phyloP scores from a whole-genome alignment of 2,113 vertebrate genomes.

The Lichenostomus cassidix region DNA sequence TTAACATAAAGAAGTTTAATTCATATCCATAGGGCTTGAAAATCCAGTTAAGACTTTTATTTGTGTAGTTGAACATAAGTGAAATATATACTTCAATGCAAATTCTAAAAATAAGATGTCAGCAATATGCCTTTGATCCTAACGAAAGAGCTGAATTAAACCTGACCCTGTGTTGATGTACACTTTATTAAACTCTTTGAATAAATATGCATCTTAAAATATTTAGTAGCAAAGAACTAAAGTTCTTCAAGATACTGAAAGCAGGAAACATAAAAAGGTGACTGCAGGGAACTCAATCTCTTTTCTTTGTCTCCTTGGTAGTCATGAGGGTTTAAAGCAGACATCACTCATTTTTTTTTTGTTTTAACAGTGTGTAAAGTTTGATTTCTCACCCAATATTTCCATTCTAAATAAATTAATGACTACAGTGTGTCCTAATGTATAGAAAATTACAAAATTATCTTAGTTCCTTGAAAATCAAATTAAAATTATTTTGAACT shows the following conservation, averaged over 20 bases:
- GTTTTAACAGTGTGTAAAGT: not conserved
- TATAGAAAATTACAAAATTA: not conserved
- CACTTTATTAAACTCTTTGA: not conserved
- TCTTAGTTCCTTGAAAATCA: not conserved
- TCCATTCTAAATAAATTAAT: not conserved
- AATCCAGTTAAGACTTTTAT: not conserved
- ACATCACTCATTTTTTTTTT: not conserved
- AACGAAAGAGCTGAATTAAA: not conserved
- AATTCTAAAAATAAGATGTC: not conserved
- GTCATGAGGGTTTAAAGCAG: rapidly evolving
- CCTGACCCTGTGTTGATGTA: not conserved
- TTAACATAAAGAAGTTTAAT: slow-evolving; percentile 2
- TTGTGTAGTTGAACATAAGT: not conserved
- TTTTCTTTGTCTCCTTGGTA: not conserved
- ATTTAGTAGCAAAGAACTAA: not conserved
- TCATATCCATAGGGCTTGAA: not conserved
- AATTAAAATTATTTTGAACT: not conserved
- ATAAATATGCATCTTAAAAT: not conserved
- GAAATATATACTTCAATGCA: not conserved
- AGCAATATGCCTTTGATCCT: not conserved
- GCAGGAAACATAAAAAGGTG: not conserved
- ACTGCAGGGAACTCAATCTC: not conserved
- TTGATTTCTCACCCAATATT: not conserved
- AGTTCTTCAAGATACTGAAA: not conserved
- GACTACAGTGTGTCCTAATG: not conserved